Evolutionary conservation across 2,797 vertebrate genomes (phyloP).

Genomic region (Leucoraja ocellata): DNA sequence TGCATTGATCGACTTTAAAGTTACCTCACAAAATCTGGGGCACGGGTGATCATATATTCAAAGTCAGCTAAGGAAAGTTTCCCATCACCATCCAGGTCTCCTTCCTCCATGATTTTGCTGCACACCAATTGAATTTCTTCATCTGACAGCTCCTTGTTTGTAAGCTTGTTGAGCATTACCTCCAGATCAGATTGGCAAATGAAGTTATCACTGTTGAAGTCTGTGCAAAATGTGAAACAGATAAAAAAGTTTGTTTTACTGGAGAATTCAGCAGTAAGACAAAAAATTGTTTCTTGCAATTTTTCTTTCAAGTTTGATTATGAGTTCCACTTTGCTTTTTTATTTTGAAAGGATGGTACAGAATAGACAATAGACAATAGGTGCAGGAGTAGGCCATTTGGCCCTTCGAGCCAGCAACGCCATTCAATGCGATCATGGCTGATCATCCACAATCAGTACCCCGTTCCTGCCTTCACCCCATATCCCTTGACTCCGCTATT

Average conservation of each 20-base stretch:
- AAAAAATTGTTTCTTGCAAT: not conserved
- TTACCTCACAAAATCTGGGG: conserved; percentile 39
- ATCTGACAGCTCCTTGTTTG: conserved; percentile 24
- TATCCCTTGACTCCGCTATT: no score
- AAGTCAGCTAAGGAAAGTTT: conserved; percentile 39
- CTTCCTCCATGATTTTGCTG: conserved; percentile 36
- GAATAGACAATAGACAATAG: no score
- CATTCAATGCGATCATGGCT: no score
- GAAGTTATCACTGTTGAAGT: conserved; percentile 39
- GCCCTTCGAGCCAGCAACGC: no score
- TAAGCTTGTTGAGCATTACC: conserved; percentile 38
- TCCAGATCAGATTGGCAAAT: conserved; percentile 37
- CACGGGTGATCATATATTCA: conserved; percentile 39
- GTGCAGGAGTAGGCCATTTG: no score
- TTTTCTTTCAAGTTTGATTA: not conserved
- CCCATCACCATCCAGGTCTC: conserved; percentile 33
- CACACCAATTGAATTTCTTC: conserved; percentile 34
- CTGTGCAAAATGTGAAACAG: not conserved
- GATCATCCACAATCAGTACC: no score
- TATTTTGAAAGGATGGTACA: not conserved
- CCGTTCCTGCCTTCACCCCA: no score
- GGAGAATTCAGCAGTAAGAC: not conserved
- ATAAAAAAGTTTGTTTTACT: not conserved
- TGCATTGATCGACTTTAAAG: not conserved
- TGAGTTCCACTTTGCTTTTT: not conserved